Base-by-base conservation (phyloP, 2,888 invertebrate species). In the Lithosia quadra region DNA sequence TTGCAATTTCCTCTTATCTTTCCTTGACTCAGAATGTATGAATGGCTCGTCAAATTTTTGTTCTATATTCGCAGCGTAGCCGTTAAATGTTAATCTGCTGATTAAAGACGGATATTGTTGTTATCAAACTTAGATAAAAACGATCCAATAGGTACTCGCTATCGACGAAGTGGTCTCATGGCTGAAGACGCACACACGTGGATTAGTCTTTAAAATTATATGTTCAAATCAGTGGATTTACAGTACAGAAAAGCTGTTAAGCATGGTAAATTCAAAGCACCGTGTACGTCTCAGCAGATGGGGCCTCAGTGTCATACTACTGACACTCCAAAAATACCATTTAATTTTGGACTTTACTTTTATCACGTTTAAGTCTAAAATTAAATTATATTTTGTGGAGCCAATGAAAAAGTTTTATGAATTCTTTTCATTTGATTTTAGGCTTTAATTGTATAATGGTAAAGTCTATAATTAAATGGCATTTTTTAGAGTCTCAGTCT, bases 81-180 rank as follows among this genome's bases (percentile, higher is more conserved):
- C 58, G 28, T 63, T 5, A 28, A 10, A 63, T 33, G 21, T 34
- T 53, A 53, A 63, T 63, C 33, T 53, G 33, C 33, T 63, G 63
- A 63, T 63, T 63, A 34, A 34, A 63, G n/a, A 33, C 43, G 22
- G 43, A 56, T 56, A 36, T 21, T 21, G 43, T 33, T 21, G 57
- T 49, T 59, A 59, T 59, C 58, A 49, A 33, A 18, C 21, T 49
- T 39, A 58, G 22, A 66, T 36, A 53, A 34, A 5, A 33, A 9
- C 28, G 21, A 49, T 53, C 21, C 15, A 18, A n/a, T 34, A n/a
- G n/a, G n/a, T n/a, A 63, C 49, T 22, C 1, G 13, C 39, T 53
- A 49, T 49, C 62, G 28, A 28, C 28, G 13, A 34, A 36, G 61
- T 61, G 61, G 55, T 55, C 55, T 34, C 18, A 21, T 28, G 18